Evolutionary conservation across 2,113 vertebrate species (phyloP), one percentile per base, ranked within the genome.

Genomic region (Chamaea fasciata): DNA sequence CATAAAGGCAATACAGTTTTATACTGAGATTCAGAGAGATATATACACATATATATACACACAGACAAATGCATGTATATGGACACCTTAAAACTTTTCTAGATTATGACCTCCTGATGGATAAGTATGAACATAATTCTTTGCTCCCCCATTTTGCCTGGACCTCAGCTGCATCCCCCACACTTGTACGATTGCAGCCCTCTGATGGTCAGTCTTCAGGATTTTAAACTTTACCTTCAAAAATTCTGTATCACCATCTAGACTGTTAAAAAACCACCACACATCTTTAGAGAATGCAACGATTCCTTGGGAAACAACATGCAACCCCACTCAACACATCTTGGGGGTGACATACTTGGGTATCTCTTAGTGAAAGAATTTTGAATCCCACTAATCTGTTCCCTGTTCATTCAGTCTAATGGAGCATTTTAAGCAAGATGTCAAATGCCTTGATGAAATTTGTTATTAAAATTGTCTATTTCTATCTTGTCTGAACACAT

Each of bases 41-140:
- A 37, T 0, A 12, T 6, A 46, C 1, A 50, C 0, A 27, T 4
- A 35, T 16, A 50, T 13, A 35, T 19, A 56, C 8, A 57, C 56
- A 30, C 0, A 62, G 2, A 56, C 1, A 20, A 19, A 56, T 20
- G 15, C 17, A 83, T 10, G 9, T 12, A 74, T 17, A 52, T 1
- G 35, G 15, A 39, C 20, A 85, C 33, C 22, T 82, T 41, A 50
- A 80, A 63, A 64, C 31, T 73, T 9, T 47, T 46, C 49, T 50
- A 50, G 10, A 78, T 78, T 23, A 65, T 42, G 67, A 78, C 2
- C 11, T 82, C 64, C 37, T 74, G 22, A 62, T 69, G 44, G 14
- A 0, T 27, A 73, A 10, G 2, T 60, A 76, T 23, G 37, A 67
- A 47, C 1, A 1, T 20, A 64, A 69, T 60, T 52, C 50, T 57